phyloP scores from a whole-genome alignment of 2,797 vertebrate genomes.

The Mus caroli region DNA sequence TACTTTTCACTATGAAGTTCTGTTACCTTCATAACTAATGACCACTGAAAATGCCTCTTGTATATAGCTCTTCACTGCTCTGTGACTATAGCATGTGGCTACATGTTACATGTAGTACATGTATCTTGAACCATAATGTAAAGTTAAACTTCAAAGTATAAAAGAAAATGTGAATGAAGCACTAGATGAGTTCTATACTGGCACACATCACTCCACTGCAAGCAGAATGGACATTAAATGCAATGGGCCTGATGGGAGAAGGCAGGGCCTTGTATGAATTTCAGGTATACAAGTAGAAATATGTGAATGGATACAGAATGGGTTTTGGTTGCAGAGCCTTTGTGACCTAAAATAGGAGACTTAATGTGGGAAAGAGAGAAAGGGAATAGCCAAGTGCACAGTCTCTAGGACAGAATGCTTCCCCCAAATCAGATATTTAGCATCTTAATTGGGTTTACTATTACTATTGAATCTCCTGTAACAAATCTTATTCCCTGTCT shows the following conservation, averaged over 20 bases:
- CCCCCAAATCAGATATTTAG: neutral
- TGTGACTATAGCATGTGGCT: neutral
- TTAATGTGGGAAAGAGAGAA: neutral
- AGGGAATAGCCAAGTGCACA: neutral
- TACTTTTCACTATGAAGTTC: neutral
- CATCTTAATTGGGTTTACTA: neutral
- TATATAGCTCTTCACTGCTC: neutral
- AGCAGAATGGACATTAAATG: accelerated
- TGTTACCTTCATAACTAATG: conserved; percentile 20
- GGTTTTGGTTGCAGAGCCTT: neutral
- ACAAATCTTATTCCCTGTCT: neutral
- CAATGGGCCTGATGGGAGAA: neutral
- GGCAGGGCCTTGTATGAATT: neutral
- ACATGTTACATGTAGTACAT: neutral
- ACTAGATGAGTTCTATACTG: neutral
- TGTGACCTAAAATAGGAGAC: neutral
- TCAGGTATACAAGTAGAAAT: neutral
- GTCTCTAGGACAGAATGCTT: neutral
- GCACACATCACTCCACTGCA: neutral
- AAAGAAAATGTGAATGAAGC: neutral
- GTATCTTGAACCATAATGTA: neutral
- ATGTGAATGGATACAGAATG: neutral
- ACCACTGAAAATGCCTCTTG: neutral
- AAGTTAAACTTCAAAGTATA: neutral
- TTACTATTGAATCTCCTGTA: neutral